A percentile compares a stretch with the other conserved stretches of the same genome.
Evolutionary conservation across 2,797 vertebrate genomes (phyloP).

Genomic region (Urosaurus nigricauda): DNA sequence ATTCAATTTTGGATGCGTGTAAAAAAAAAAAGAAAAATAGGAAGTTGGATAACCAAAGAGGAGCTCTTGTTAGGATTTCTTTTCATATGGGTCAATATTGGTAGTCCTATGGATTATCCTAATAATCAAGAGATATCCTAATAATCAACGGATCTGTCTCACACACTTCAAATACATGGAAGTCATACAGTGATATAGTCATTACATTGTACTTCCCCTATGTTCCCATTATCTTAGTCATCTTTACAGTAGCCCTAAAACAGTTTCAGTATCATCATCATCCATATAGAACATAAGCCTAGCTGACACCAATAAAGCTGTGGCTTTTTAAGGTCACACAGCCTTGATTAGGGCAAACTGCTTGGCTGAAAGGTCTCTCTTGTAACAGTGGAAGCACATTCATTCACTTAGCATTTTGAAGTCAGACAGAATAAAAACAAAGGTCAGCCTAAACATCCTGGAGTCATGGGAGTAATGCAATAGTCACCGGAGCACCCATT

Average conservation of each 20-base stretch:
- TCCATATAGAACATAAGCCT: not conserved
- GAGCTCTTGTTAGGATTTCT: not conserved
- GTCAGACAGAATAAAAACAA: not conserved
- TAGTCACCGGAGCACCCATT: not conserved
- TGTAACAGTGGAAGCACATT: not conserved
- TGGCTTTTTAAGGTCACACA: not conserved
- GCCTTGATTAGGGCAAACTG: not conserved
- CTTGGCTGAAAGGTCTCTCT: not conserved
- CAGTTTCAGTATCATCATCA: not conserved
- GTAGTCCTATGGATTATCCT: not conserved
- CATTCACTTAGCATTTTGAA: not conserved
- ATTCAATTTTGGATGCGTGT: not conserved
- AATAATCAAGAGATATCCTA: not conserved
- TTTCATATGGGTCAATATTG: not conserved
- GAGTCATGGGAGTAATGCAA: not conserved
- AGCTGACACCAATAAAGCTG: too few species aligned
- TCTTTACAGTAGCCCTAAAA: not conserved
- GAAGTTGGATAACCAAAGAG: not conserved
- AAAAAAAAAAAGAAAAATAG: too few species aligned
- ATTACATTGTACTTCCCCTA: not conserved
- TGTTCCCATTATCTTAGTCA: not conserved
- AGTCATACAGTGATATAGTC: not conserved
- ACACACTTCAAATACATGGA: not conserved
- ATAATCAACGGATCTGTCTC: too few species aligned
- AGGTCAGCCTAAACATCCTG: not conserved